These are phyloP conservation scores for Montipora efflorescens DNA, from an alignment of 64 coral and sea anemone species.

Conservation along the genomic window DNA sequence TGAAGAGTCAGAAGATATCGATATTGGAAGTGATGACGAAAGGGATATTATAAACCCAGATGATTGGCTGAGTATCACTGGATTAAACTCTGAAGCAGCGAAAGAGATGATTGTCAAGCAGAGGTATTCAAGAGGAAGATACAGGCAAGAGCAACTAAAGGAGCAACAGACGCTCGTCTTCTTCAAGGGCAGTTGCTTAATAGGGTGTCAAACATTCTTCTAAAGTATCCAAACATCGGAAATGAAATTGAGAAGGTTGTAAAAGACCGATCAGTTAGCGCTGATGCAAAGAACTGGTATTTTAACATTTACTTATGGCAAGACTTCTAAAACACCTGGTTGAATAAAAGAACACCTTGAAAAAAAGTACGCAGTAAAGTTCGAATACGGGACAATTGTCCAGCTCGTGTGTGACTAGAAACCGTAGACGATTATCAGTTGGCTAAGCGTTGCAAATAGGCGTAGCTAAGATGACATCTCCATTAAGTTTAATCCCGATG, in stretches of 20 bases:
- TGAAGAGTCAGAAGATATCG: constrained; percentile 4
- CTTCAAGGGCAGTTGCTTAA: not conserved
- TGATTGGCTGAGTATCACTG: constrained; percentile 64
- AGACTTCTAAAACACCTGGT: not conserved
- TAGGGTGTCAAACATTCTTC: constrained; percentile 34
- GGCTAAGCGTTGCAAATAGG: constrained; percentile 28
- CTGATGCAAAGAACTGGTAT: constrained; percentile 58
- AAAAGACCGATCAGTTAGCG: constrained; percentile 13
- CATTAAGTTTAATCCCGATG: constrained; percentile 39
- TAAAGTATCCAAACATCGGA: constrained; percentile 63
- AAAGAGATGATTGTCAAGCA: constrained; percentile 69
- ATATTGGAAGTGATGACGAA: constrained; percentile 54
- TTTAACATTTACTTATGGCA: constrained; percentile 41
- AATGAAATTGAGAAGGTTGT: constrained; percentile 54
- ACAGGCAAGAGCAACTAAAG: constrained; percentile 24
- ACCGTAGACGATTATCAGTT: constrained; percentile 14
- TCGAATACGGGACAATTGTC: constrained; percentile 49
- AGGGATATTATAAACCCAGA: constrained; percentile 31
- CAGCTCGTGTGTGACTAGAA: constrained; percentile 57
- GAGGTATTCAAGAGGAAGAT: constrained; percentile 29
- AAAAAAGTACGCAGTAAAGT: constrained; percentile 30
- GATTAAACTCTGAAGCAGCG: constrained; percentile 49
- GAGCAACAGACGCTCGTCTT: not conserved
- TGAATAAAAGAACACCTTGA: constrained; percentile 44
- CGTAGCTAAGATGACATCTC: not conserved